A percentile compares a stretch with the other conserved stretches of the same genome.
These are phyloP conservation scores for Apodemus sylvaticus DNA, from an alignment of 2,113 vertebrate species.

Conservation along the genomic window DNA sequence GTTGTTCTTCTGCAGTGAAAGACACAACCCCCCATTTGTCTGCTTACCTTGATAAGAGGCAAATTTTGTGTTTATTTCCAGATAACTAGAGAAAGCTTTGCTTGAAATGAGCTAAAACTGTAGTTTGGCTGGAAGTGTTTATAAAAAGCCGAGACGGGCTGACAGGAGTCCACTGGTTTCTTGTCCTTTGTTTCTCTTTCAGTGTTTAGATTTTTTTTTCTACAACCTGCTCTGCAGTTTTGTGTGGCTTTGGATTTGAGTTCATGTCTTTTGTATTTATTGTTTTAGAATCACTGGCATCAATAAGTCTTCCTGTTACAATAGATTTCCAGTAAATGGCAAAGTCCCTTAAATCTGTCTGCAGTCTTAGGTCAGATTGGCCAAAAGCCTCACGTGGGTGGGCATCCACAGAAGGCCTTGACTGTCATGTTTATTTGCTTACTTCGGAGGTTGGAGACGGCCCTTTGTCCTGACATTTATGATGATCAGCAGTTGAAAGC, in stretches of 20 bases:
- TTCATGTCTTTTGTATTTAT: slow-evolving; percentile 71
- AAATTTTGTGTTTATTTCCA: slow-evolving; percentile 64
- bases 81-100: slow-evolving; percentile 70
- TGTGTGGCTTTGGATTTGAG: slow-evolving; percentile 69
- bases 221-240: slow-evolving; percentile 70
- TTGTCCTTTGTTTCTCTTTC: neutral
- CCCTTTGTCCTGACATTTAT: neutral
- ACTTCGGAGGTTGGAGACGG: slow-evolving; percentile 48
- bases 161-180: slow-evolving; percentile 70
- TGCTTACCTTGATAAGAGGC: neutral
- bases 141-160: slow-evolving; percentile 70
- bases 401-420: slow-evolving; percentile 47
- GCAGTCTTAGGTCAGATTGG: neutral
- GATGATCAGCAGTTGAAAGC: slow-evolving; percentile 19
- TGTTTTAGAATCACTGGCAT: slow-evolving; percentile 64
- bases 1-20: neutral
- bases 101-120: slow-evolving; percentile 72
- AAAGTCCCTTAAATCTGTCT: slow-evolving; percentile 67
- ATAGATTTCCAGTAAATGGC: slow-evolving; percentile 57
- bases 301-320: slow-evolving; percentile 57
- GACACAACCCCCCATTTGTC: neutral
- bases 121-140: slow-evolving; percentile 75
- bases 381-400: slow-evolving; percentile 39
- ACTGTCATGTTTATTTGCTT: slow-evolving; percentile 65
- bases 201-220: slow-evolving; percentile 77